These are phyloP conservation scores for Hypocryptadius cinnamomeus DNA, from an alignment of 2,113 vertebrate species.

Conservation along the genomic window DNA sequence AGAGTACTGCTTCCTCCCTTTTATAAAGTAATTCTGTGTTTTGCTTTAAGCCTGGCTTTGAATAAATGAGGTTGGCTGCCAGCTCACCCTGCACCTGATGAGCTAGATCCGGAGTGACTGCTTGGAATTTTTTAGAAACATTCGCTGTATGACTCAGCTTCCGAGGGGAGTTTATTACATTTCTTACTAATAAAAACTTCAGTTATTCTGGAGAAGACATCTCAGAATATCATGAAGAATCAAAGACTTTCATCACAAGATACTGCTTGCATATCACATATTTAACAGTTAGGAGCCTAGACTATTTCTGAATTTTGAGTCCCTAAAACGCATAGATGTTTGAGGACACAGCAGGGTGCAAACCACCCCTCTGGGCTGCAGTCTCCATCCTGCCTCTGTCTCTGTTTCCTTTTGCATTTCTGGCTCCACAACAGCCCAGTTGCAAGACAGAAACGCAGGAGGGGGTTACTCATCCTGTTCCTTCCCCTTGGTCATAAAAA, in stretches of 20 bases:
- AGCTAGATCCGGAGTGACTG: slow-evolving; percentile 24
- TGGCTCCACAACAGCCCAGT: not conserved
- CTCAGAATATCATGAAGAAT: not conserved
- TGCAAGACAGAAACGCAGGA: not conserved
- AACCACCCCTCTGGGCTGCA: not conserved
- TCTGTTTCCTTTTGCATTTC: not conserved
- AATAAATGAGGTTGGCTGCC: slow-evolving; percentile 9
- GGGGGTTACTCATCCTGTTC: not conserved
- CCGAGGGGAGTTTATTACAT: slow-evolving; percentile 20
- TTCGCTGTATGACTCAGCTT: slow-evolving; percentile 39
- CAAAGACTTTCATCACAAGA: not conserved
- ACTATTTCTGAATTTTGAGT: not conserved
- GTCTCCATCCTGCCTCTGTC: not conserved
- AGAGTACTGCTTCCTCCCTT: not conserved
- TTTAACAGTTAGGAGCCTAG: not conserved
- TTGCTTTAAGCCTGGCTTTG: not conserved
- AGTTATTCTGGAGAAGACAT: slow-evolving; percentile 17
- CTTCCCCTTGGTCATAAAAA: not conserved
- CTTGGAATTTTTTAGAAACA: slow-evolving; percentile 24
- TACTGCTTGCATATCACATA: not conserved
- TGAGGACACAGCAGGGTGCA: not conserved
- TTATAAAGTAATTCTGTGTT: not conserved
- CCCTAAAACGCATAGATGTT: not conserved
- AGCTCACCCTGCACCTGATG: slow-evolving; percentile 5
- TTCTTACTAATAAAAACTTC: slow-evolving; percentile 37